phyloP scores from a whole-genome alignment of 2,888 invertebrate genomes.

The Cryptocheilus praepositus region DNA sequence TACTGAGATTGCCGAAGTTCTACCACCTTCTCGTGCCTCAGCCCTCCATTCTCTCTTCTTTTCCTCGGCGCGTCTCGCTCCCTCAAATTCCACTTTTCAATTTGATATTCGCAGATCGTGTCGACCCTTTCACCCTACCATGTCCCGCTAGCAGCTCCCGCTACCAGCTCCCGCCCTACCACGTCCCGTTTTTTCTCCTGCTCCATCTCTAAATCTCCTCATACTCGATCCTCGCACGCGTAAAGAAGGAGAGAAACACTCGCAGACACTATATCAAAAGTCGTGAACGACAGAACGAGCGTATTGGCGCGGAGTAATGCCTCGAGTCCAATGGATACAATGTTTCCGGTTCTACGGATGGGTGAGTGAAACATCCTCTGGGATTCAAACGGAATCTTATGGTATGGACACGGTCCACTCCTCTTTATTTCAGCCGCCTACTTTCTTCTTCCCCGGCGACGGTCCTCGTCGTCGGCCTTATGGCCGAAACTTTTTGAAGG shows the following conservation, averaged over 20 bases:
- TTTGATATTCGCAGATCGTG: slow-evolving; percentile 61
- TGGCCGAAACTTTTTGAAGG: slow-evolving; percentile 45
- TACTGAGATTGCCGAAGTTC: slow-evolving; percentile 57
- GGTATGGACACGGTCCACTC: background rate
- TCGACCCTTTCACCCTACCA: slow-evolving; percentile 32
- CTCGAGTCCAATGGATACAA: background rate
- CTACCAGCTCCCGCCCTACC: too few species aligned
- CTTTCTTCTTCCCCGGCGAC: background rate
- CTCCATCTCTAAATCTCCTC: slow-evolving; percentile 12
- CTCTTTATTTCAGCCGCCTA: slow-evolving; percentile 13
- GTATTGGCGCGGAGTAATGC: background rate
- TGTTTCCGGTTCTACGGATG: background rate
- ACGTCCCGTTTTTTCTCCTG: background rate
- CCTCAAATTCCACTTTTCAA: slow-evolving; percentile 57
- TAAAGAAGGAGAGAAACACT: background rate
- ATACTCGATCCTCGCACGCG: background rate
- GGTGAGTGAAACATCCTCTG: slow-evolving; percentile 33
- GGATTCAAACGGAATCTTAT: slow-evolving; percentile 30
- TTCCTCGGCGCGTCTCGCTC: slow-evolving; percentile 32
- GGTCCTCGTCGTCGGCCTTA: slow-evolving; percentile 22
- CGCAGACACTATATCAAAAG: slow-evolving; percentile 35
- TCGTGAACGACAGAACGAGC: slow-evolving; percentile 25
- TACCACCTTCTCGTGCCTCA: background rate
- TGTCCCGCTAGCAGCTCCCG: slow-evolving; percentile 18
- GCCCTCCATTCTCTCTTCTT: slow-evolving; percentile 2